Percentiles rank a stretch among this genome's conserved stretches.
phyloP scores from a whole-genome alignment of 2,888 invertebrate species.

The Petrophora chlorosata region DNA sequence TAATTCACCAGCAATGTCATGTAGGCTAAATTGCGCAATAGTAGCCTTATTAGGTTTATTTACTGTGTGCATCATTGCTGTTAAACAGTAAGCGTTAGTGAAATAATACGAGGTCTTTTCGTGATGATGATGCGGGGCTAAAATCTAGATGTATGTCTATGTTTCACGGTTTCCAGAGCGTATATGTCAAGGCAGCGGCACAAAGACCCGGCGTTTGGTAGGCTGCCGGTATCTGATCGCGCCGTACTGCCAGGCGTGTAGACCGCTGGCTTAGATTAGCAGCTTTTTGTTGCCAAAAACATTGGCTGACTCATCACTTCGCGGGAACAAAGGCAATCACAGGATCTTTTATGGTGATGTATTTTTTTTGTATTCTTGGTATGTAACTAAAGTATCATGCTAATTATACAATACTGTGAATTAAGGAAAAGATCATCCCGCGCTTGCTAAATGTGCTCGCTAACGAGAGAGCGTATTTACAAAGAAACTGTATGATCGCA shows the following conservation, averaged over 20 bases:
- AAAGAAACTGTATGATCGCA: too few species aligned
- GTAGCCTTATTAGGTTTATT: too few species aligned
- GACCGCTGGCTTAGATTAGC: conserved; percentile 20
- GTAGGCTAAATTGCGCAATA: too few species aligned
- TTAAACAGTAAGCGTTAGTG: too few species aligned
- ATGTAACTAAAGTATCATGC: background rate
- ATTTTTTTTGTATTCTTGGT: background rate
- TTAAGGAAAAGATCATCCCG: too few species aligned
- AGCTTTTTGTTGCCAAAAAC: conserved; percentile 25
- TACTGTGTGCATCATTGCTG: too few species aligned
- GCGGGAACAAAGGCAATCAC: conserved; percentile 12
- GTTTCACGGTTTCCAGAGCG: conserved; percentile 23
- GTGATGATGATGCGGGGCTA: too few species aligned
- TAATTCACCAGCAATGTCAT: too few species aligned
- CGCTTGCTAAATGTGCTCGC: too few species aligned
- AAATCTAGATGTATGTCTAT: conserved; percentile 18
- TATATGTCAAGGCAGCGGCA: conserved; percentile 28
- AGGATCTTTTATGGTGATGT: conserved; percentile 1
- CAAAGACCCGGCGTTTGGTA: conserved; percentile 9
- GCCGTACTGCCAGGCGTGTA: conserved; percentile 19
- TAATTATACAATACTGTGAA: too few species aligned
- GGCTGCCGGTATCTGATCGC: conserved; percentile 22
- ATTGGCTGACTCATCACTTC: conserved; percentile 19
- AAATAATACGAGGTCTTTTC: too few species aligned
- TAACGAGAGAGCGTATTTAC: too few species aligned